Evolutionary conservation across 2,888 invertebrate genomes (phyloP), one percentile per base, ranked within the genome.

Genomic region (Portevinia maculata): DNA sequence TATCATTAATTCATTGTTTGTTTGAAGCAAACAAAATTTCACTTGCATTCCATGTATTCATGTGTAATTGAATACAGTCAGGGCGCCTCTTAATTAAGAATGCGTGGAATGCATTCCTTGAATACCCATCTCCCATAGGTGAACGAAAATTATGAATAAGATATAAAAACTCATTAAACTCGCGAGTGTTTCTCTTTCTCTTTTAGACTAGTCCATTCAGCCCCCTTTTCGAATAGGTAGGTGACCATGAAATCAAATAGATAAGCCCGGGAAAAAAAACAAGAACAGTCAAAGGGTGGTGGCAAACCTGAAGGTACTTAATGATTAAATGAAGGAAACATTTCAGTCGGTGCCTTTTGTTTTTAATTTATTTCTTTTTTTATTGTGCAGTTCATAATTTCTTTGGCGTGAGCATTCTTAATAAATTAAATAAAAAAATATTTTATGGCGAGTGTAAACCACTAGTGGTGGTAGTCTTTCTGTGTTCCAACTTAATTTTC

Each of bases 271-370:
- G 19, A 41, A 52, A 53, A 50, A 48, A 2, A 39, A 13, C 3
- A 37, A 28, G 24, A 50, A 37, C 0, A 21, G 8, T 19, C 2
- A 15, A 7, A 41, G 46, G 50, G 53, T 46, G 71, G 32, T 46
- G 62, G 57, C 34, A 17, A 13, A 21, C 57, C 34, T 37, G 57
- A 57, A 64, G 50, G 59, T 57, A 78, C 59, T 79, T 52, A 71
- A 65, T 53, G 52, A 65, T 59, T 30, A 59, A 65, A 73, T 53
- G 37, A 59, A 19, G 50, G 17, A 59, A 65, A 64, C 62, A 64
- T 64, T 62, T 64, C 64, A 48, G 62, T 55, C 73, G 73, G 73
- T 73, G 48, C 64, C 73, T 73, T 73, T 73, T 73, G 48, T 64
- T 28, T 64, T 24, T 21, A 64, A 64, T 48, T 73, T 73, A 79